phyloP scores from a whole-genome alignment of 2,113 vertebrate genomes.

The Myiozetetes cayanensis region DNA sequence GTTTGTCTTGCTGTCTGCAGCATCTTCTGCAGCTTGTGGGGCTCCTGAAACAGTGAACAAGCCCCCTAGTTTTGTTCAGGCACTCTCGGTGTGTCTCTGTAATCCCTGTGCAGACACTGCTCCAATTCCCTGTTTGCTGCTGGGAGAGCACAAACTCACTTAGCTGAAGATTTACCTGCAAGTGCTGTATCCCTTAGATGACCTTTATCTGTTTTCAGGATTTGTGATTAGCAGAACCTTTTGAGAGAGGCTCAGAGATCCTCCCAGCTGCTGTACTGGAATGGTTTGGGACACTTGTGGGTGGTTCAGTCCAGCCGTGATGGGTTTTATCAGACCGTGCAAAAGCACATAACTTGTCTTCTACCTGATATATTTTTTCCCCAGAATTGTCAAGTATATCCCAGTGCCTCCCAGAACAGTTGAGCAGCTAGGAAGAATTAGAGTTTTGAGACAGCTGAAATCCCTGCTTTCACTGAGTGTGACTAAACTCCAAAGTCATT shows the following conservation, averaged over 20 bases:
- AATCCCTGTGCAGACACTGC: not conserved
- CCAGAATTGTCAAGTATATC: not conserved
- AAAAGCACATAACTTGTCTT: not conserved
- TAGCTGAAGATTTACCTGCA: not conserved
- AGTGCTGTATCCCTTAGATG: not conserved
- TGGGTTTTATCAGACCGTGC: not conserved
- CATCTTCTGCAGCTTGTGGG: rapidly evolving
- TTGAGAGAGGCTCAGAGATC: not conserved
- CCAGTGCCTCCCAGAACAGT: not conserved
- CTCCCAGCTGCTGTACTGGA: not conserved
- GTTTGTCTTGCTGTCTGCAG: not conserved
- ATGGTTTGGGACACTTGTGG: not conserved
- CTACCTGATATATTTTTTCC: not conserved
- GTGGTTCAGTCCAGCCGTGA: not conserved
- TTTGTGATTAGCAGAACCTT: not conserved
- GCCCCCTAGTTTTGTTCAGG: too few species aligned
- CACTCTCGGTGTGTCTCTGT: not conserved
- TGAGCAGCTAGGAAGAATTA: not conserved
- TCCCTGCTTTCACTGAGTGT: not conserved
- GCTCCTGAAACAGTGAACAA: not conserved
- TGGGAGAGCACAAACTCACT: not conserved
- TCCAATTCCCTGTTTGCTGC: not conserved
- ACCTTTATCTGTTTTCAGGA: not conserved
- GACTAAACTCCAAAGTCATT: not conserved
- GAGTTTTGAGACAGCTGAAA: not conserved